These are phyloP conservation scores for Andrena fulva DNA, from an alignment of 2,888 invertebrate genomes.

Conservation along the genomic window DNA sequence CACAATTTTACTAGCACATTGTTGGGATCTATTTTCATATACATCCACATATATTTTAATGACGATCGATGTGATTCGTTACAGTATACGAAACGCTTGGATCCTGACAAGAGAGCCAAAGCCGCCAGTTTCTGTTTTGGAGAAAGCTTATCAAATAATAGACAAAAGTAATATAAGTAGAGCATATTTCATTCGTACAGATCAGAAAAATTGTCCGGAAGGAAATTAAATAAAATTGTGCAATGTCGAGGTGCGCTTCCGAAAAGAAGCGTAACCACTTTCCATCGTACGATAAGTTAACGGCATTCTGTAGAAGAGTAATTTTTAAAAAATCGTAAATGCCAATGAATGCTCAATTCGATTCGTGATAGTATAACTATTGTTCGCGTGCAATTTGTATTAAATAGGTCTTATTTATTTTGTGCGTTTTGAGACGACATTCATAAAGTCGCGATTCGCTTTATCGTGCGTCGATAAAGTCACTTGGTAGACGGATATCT, in stretches of 20 bases:
- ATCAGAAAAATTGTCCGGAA: slow-evolving; percentile 87
- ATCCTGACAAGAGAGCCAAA: slow-evolving; percentile 88
- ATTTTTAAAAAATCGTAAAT: slow-evolving; percentile 6
- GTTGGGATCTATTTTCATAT: not conserved
- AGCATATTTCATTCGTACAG: slow-evolving; percentile 87
- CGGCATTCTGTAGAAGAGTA: not conserved
- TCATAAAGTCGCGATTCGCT: not conserved
- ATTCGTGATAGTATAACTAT: slow-evolving; percentile 18
- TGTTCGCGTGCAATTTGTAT: slow-evolving; percentile 4
- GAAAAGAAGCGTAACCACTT: not conserved
- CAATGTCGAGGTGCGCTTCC: not conserved
- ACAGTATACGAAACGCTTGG: slow-evolving; percentile 83
- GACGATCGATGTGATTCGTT: not conserved
- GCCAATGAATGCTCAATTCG: slow-evolving; percentile 8
- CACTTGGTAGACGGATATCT: not conserved
- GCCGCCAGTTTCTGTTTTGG: slow-evolving; percentile 86
- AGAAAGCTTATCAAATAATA: slow-evolving; percentile 87
- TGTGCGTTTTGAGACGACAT: not conserved
- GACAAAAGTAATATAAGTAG: slow-evolving; percentile 87
- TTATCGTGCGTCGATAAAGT: slow-evolving; percentile 20
- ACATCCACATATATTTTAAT: not conserved
- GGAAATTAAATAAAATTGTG: slow-evolving; percentile 39
- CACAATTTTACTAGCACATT: not conserved
- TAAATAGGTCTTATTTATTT: slow-evolving; percentile 3
- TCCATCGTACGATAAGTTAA: slow-evolving; percentile 12